Conservation (phyloP, 2,113 vertebrate species). For the Azemiops feae region DNA sequence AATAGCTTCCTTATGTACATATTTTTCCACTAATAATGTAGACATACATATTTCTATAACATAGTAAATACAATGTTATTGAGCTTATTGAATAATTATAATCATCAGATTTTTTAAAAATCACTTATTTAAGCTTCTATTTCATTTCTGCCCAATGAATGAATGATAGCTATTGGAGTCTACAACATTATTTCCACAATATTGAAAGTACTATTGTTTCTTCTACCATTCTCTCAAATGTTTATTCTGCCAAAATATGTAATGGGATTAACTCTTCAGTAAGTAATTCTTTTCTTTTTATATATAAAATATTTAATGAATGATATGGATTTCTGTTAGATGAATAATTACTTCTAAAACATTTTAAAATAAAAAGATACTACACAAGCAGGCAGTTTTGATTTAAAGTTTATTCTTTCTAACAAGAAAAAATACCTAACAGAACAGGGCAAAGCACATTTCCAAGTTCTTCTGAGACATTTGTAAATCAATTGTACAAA, state of each 20-base stretch:
- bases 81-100: not conserved
- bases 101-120: not conserved
- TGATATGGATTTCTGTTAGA: not conserved
- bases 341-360: not conserved
- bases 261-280: conserved; percentile 5
- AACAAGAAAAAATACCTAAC: not conserved
- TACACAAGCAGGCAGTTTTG: not conserved
- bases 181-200: not conserved
- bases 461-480: not conserved
- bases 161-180: not conserved
- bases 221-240: not conserved
- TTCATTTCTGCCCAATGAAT: not conserved
- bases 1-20: not conserved
- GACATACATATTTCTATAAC: not conserved
- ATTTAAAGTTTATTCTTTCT: not conserved
- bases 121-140: not conserved
- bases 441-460: not conserved
- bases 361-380: not conserved
- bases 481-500: conserved; percentile 19
- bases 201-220: not conserved
- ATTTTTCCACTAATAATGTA: not conserved
- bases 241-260: not conserved
- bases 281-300: not conserved
- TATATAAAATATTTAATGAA: not conserved
- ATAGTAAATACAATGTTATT: not conserved